Evolutionary conservation across 1,140 invertebrate species (phyloP).

Genomic region (Chymomyza costata): DNA sequence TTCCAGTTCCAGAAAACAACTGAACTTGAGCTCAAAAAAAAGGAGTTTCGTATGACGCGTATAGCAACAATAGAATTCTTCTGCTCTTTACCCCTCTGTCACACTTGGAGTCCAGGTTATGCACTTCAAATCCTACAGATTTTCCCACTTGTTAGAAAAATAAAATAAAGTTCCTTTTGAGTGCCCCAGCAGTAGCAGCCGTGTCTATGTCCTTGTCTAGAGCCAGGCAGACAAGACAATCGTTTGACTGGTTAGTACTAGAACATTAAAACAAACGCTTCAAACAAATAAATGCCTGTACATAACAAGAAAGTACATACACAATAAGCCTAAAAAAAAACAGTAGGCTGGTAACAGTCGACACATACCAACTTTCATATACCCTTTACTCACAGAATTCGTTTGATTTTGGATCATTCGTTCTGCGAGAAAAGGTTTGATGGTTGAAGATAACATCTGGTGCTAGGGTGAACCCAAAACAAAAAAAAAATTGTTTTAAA

Average conservation of each 20-base stretch:
- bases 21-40: constrained; percentile 42
- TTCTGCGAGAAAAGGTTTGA: too few relatives aligned
- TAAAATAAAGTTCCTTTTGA: constrained; percentile 53
- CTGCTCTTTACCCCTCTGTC: constrained; percentile 6
- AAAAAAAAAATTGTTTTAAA: too few relatives aligned
- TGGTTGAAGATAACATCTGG: too few relatives aligned
- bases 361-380: too few relatives aligned
- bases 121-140: constrained; percentile 71
- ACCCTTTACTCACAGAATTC: too few relatives aligned
- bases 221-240: constrained; percentile 17
- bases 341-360: constrained; percentile 1
- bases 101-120: constrained; percentile 2
- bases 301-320: constrained; percentile 15
- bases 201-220: constrained; percentile 56
- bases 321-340: constrained; percentile 46
- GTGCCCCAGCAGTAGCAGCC: constrained; percentile 36
- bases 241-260: too few relatives aligned
- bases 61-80: background rate
- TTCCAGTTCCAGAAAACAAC: constrained; percentile 2
- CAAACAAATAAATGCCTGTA: too few relatives aligned
- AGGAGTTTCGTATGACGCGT: constrained; percentile 16
- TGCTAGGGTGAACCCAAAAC: too few relatives aligned
- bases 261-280: background rate
- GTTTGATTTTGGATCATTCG: too few relatives aligned
- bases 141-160: constrained; percentile 51